Evolutionary conservation across 2,113 vertebrate genomes (phyloP).

Genomic region (Steatornis caripensis): DNA sequence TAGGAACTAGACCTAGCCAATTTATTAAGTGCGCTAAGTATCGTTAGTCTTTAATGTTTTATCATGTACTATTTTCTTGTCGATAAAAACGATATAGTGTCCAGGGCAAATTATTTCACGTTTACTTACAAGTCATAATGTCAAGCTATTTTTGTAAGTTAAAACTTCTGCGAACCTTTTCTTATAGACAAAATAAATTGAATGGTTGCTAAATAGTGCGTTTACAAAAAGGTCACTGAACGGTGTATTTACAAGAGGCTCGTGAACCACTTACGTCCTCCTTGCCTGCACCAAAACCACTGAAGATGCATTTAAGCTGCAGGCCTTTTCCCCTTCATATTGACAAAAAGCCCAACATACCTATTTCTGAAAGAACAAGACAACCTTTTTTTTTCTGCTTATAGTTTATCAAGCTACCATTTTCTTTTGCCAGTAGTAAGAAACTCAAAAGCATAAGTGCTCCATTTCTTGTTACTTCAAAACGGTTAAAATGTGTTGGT

Average conservation of each 20-base stretch:
- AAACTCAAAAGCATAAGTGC: not conserved
- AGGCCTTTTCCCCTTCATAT: not conserved
- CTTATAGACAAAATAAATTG: not conserved
- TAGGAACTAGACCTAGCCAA: not conserved
- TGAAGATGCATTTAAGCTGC: not conserved
- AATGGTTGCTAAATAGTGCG: not conserved
- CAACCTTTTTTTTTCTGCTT: not conserved
- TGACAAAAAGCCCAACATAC: not conserved
- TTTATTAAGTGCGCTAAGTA: not conserved
- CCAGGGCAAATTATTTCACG: not conserved
- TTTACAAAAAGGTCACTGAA: not conserved
- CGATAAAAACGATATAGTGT: not conserved
- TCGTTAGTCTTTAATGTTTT: not conserved
- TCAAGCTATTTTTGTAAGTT: not conserved
- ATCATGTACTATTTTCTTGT: not conserved
- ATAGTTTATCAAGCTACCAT: not conserved
- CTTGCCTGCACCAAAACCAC: not conserved
- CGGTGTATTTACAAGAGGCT: not conserved
- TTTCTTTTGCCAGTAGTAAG: constrained; percentile 15
- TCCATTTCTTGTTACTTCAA: not conserved
- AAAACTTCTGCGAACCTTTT: not conserved
- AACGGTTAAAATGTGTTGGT: not conserved
- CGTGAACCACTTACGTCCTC: not conserved
- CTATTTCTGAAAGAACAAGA: not conserved
- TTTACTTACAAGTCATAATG: not conserved